Evolutionary conservation across 2,797 vertebrate species (phyloP), one percentile per base, ranked within the genome.

Genomic region (Tenualosa thibaudeaui): DNA sequence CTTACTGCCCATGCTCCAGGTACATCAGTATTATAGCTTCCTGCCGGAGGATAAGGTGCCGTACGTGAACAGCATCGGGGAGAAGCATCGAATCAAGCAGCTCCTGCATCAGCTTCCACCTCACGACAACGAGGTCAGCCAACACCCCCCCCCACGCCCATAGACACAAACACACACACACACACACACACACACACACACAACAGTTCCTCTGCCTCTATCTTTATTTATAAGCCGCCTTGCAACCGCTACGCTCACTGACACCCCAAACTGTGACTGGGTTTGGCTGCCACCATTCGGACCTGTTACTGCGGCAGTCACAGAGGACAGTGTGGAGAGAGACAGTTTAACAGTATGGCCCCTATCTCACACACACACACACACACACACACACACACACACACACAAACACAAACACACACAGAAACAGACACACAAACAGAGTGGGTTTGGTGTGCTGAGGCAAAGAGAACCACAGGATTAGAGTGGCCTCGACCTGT

Each of bases 11-110:
- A n/a, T 49, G 86, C 17, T 78, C 17, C 94, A 99, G 98, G 98
- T 99, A 83, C 98, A 99, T 92, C 98, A 98, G 93, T 99, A 99
- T 93, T 99, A 99, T 91, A 98, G 97, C 96, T 99, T 97, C 86
- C 96, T 99, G 89, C 98, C 98, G 0, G 98, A 99, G 93, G 98
- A 99, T 93, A 99, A 99, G 93, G 97, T 99, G 68, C 98, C 98
- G 54, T 99, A 99, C 7, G 98, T 99, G 90, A 99, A 99, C 96
- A 99, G 98, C 92, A 96, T 97, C 0, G 98, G 98, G 91, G 98
- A 99, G 93, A 98, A 99, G 90, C 96, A 97, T 87, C 96, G 98
- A 83, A 98, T 99, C 93, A 99, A 98, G 89, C 98, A 99, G 94
- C 98, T 99, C 81, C 93, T 99, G 83, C 97, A 99, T 90, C 98